Evolutionary conservation across 2,113 vertebrate species (phyloP).

Genomic region (Galemys pyrenaicus): DNA sequence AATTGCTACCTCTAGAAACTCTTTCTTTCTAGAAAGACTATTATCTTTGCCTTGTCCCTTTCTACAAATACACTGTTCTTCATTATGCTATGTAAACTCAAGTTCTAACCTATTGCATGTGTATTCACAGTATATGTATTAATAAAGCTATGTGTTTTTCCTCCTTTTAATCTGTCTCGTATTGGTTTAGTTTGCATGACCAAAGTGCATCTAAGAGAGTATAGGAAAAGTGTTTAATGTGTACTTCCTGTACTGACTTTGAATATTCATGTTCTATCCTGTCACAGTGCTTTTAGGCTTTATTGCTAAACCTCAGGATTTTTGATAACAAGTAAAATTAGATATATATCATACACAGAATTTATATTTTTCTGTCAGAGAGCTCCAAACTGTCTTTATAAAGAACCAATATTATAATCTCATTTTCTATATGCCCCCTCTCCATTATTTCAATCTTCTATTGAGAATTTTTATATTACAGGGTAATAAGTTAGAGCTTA

Average conservation of each 20-base stretch:
- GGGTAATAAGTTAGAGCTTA: slow-evolving; percentile 22
- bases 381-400: neutral
- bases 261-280: neutral
- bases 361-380: neutral
- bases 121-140: neutral
- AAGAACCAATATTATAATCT: slow-evolving; percentile 4
- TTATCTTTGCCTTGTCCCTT: neutral
- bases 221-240: neutral
- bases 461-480: slow-evolving; percentile 37
- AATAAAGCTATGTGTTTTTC: neutral
- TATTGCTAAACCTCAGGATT: neutral
- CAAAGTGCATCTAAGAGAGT: neutral
- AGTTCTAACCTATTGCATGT: neutral
- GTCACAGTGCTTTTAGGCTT: neutral
- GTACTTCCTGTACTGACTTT: neutral
- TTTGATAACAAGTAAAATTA: neutral
- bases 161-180: neutral
- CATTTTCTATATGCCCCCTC: neutral
- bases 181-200: neutral
- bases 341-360: neutral
- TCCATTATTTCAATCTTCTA: slow-evolving; percentile 24
- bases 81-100: neutral
- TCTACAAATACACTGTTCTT: neutral
- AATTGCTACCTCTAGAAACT: neutral
- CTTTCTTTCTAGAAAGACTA: neutral